Percentiles rank a stretch among this genome's conserved stretches.
These are phyloP conservation scores for Xylocampa areola DNA, from an alignment of 2,888 invertebrate genomes.

Conservation along the genomic window DNA sequence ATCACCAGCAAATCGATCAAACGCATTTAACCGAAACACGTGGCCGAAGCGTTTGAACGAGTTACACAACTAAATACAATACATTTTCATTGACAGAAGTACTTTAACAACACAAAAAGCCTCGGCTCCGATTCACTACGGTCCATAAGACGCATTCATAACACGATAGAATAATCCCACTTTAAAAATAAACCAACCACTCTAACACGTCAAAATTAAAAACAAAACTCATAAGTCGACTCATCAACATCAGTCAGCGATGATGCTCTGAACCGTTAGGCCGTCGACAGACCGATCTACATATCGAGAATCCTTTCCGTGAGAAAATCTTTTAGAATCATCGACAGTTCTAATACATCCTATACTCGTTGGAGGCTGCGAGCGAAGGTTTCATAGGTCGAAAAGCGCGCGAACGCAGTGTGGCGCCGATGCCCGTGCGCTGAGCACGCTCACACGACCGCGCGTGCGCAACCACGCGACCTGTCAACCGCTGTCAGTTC, in stretches of 20 bases:
- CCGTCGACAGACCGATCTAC: constrained; percentile 72
- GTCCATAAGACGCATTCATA: constrained; percentile 79
- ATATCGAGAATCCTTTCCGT: constrained; percentile 82
- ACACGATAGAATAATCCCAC: constrained; percentile 81
- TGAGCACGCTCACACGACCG: constrained; percentile 84
- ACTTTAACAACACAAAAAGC: constrained; percentile 77
- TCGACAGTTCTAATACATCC: constrained; percentile 80
- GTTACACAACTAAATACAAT: constrained; percentile 56
- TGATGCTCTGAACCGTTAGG: constrained; percentile 73
- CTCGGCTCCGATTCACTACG: constrained; percentile 74
- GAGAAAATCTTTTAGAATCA: constrained; percentile 81
- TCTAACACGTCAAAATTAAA: constrained; percentile 77
- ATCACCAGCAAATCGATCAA: constrained; percentile 55
- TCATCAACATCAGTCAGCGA: constrained; percentile 82
- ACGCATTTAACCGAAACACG: constrained; percentile 51
- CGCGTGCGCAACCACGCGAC: constrained; percentile 76
- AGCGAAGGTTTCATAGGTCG: constrained; percentile 83
- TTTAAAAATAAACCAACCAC: constrained; percentile 75
- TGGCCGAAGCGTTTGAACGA: constrained; percentile 42
- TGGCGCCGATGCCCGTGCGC: constrained; percentile 87
- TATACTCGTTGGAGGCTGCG: constrained; percentile 77
- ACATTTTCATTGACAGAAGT: constrained; percentile 74
- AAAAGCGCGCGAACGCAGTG: constrained; percentile 90
- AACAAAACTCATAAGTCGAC: constrained; percentile 76
- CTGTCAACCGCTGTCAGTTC: constrained; percentile 80